A percentile compares a stretch with the other conserved stretches of the same genome.
Conservation (phyloP, 2,113 vertebrate genomes). For the Anguilla rostrata region DNA sequence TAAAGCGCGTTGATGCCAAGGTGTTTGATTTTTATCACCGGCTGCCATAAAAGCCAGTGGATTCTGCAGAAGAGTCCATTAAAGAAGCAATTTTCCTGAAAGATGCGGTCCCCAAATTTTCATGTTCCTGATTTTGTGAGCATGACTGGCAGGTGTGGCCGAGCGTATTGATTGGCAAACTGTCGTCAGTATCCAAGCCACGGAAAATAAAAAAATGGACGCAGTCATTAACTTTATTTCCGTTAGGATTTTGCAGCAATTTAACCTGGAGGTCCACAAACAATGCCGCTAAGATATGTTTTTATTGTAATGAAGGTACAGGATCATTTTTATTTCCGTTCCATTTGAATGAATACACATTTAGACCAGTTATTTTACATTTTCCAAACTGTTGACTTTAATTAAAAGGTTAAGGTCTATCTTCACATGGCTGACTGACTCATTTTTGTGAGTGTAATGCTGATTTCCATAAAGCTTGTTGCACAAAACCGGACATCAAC, state of each 20-base stretch:
- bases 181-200: not conserved
- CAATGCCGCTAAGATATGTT: not conserved
- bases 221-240: not conserved
- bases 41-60: constrained; percentile 11
- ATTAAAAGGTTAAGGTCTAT: not conserved
- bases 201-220: not conserved
- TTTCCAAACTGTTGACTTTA: not conserved
- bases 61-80: constrained; percentile 11
- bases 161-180: not conserved
- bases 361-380: not conserved
- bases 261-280: not conserved
- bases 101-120: not conserved
- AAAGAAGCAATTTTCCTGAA: constrained; percentile 10
- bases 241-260: not conserved
- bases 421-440: not conserved
- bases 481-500: not conserved
- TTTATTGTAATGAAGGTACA: not conserved
- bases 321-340: not conserved
- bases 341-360: not conserved
- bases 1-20: constrained; percentile 17
- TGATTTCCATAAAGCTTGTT: not conserved
- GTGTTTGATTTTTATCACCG: constrained; percentile 24
- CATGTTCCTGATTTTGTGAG: not conserved
- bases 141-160: not conserved
- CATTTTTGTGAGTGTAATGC: not conserved